Percentiles rank a stretch among this genome's conserved stretches.
Conservation (phyloP, 2,888 invertebrate species). For the Steromphala cineraria region DNA sequence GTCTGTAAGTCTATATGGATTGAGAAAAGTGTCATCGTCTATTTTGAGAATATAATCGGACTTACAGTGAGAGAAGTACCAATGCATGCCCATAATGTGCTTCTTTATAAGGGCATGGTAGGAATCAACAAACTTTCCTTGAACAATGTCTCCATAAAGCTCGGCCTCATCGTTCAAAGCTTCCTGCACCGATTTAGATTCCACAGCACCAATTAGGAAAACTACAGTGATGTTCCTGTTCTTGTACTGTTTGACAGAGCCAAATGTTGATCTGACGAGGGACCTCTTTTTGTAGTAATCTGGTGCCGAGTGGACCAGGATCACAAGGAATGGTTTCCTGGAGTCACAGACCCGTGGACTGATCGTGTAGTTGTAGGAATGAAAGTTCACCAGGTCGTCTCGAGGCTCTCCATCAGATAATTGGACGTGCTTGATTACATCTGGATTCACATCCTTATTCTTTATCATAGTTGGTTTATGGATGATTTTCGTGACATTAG, state of each 20-base stretch:
- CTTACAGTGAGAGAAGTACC: neutral
- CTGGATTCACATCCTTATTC: no score
- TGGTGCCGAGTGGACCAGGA: neutral
- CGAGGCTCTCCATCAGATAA: neutral
- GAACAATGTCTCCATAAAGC: neutral
- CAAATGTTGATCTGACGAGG: neutral
- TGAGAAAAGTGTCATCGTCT: neutral
- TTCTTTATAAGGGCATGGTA: neutral
- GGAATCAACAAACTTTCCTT: neutral
- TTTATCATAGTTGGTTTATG: no score
- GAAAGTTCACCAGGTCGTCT: neutral
- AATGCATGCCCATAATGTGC: neutral
- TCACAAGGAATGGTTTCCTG: neutral
- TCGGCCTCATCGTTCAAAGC: neutral
- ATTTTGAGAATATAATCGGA: neutral
- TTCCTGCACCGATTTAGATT: neutral
- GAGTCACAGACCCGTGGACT: neutral
- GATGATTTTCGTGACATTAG: no score
- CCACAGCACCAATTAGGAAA: neutral
- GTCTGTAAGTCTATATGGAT: neutral
- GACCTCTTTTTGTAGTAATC: neutral
- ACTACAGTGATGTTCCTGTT: neutral
- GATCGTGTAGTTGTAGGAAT: neutral
- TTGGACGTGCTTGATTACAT: neutral
- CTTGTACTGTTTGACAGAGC: neutral